phyloP scores from a whole-genome alignment of 2,888 invertebrate genomes.

The Cataglyphis altisquamis region DNA sequence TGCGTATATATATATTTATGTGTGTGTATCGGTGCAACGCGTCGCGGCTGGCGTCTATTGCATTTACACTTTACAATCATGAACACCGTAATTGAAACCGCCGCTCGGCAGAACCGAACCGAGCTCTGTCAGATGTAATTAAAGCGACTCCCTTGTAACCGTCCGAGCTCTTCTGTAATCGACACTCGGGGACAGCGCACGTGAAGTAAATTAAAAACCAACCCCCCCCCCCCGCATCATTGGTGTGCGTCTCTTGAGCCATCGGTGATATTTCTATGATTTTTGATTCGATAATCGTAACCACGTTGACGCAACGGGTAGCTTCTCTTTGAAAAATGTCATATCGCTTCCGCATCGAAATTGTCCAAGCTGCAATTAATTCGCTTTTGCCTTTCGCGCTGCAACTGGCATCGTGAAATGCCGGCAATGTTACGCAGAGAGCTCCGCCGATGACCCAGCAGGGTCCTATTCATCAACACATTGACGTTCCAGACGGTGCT shows the following conservation, averaged over 20 bases:
- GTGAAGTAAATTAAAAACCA: constrained; percentile 38
- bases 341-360: background rate
- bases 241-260: background rate
- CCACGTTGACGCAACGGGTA: background rate
- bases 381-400: constrained; percentile 33
- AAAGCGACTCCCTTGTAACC: constrained; percentile 52
- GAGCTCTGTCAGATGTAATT: constrained; percentile 48
- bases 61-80: constrained; percentile 67
- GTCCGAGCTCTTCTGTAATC: constrained; percentile 40
- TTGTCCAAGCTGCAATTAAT: constrained; percentile 49
- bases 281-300: background rate
- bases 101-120: constrained; percentile 42
- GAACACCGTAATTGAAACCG: constrained; percentile 70
- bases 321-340: background rate
- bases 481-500: constrained; percentile 52
- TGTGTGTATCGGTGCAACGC: constrained; percentile 27
- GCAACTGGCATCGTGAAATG: constrained; percentile 50
- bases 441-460: constrained; percentile 55
- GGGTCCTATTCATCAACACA: constrained; percentile 64
- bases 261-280: background rate
- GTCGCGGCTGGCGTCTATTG: constrained; percentile 54
- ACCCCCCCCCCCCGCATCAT: too few species aligned
- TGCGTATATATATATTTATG: background rate
- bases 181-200: constrained; percentile 32
- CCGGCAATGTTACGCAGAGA: constrained; percentile 34